These are phyloP conservation scores for Caenorhabditis auriculariae DNA, from an alignment of 2,888 invertebrate genomes.

Conservation along the genomic window DNA sequence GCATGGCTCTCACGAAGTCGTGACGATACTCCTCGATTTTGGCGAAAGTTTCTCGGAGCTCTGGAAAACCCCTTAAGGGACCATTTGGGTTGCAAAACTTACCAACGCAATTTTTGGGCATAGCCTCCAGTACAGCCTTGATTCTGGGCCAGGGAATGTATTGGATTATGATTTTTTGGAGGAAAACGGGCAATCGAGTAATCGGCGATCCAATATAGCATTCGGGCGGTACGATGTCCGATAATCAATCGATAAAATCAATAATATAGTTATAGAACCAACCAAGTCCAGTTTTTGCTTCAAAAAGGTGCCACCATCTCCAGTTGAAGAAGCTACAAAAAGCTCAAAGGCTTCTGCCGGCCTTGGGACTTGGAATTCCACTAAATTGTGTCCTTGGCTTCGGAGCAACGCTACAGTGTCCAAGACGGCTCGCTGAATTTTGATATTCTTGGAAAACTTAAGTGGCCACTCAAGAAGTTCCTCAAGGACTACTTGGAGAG, in stretches of 20 bases:
- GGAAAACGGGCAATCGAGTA: constrained; percentile 10
- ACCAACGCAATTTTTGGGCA: constrained; percentile 23
- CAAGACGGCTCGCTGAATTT: constrained; percentile 19
- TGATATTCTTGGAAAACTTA: no score
- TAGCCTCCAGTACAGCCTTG: constrained; percentile 12
- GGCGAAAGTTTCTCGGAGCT: constrained; percentile 28
- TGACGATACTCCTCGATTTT: constrained; percentile 32
- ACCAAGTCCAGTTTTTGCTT: constrained; percentile 10
- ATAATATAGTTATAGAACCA: background rate
- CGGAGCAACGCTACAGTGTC: constrained; percentile 19
- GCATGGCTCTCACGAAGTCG: constrained; percentile 18
- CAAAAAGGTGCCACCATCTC: constrained; percentile 22
- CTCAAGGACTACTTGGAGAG: no score
- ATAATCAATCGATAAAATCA: background rate
- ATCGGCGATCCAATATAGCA: constrained; percentile 25
- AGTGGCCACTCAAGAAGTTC: no score
- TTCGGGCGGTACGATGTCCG: constrained; percentile 32
- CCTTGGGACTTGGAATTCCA: constrained; percentile 42
- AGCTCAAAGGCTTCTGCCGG: constrained; percentile 26
- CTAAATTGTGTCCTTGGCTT: constrained; percentile 38
- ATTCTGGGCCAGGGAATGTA: constrained; percentile 11
- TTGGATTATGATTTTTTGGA: constrained; percentile 19
- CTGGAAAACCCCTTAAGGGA: no score
- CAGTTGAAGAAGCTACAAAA: constrained; percentile 17
- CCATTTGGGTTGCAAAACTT: no score